Evolutionary conservation across 2,888 invertebrate species (phyloP), one percentile per base, ranked within the genome.

Genomic region (Nomada lathburiana): DNA sequence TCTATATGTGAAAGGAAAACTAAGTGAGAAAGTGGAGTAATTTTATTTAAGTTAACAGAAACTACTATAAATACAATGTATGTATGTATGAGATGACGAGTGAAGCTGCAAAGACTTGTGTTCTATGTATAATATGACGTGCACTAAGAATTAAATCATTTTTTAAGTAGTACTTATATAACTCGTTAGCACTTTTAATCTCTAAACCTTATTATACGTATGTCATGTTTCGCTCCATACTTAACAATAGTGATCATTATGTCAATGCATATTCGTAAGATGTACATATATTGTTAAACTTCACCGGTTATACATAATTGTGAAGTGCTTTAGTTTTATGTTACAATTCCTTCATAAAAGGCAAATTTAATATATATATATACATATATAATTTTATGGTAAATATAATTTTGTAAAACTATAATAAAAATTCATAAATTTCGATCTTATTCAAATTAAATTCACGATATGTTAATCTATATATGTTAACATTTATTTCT

Each of bases 1-100:
- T 96, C 87, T 96, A 96, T 90, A 96, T 96, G 96, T 96, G 94
- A 95, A 88, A 78, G n/a, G 68, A 85, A 50, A 79, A 42, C 59
- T 73, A 78, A 65, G 52, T 53, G 76, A 86, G 71, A 84, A 85
- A 89, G 63, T 80, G 83, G 80, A 83, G 68, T 73, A 86, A 86
- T 88, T 88, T 86, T 90, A 89, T 84, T 89, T 89, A 87, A 90
- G 83, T 88, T 86, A 86, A 88, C 71, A 80, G 80, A 84, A 89
- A 79, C 76, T 86, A 83, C 76, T 87, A 87, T 80, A 84, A 86
- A 83, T 84, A 81, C 78, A 83, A 80, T 86, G 89, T 86, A 84
- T 89, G 89, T 86, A 84, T 89, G 89, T 88, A 88, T 86, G 90
- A 86, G 89, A 88, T 86, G 89, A 91, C 76, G 89, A 76, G 90